Evolutionary conservation across 64 coral and sea anemone species (phyloP), one percentile per base, ranked within the genome.

Genomic region (Stylophora pistillata): DNA sequence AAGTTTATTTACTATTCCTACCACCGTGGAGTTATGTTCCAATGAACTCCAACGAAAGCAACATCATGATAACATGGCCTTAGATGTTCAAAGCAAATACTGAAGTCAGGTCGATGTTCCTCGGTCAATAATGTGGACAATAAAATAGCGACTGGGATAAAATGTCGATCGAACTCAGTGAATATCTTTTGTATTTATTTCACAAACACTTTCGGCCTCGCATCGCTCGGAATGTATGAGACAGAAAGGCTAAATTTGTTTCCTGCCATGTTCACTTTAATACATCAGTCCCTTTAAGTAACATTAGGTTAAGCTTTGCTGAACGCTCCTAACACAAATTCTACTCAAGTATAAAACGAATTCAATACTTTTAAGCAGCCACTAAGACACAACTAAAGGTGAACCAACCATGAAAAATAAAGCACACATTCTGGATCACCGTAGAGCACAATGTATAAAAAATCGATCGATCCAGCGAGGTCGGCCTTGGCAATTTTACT

Each of bases 1-100:
- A 10, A 69, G 80, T 84, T 84, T 84, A 63, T 84, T 84, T 84
- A 84, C 80, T 84, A 84, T 84, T 70, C 69, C 33, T 25, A 52
- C 62, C 60, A 37, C 41, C 34, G 53, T 52, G 80, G 12, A 70
- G 7, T 32, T 33, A 26, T 84, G 80, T 53, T 41, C 34, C 23
- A 13, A 54, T 53, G 61, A 69, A 69, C 20, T 53, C 37, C 37
- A 47, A 20, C 30, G 23, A 68, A 31, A 7, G 41, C 33, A 37
- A 16, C 80, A 34, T 69, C 23, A n/a, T n/a, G 11, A 11, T 68
- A 68, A 68, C 23, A 25, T 10, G 64, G 26, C 9, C 26, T 1
- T 7, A 18, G 58, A 60, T 15, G 17, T 60, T 12, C 26, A n/a
- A 26, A n/a, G 4, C 4, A 21, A 25, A 68, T 68, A 21, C n/a